phyloP scores from a whole-genome alignment of 2,888 invertebrate species.

The Buathra laborator region DNA sequence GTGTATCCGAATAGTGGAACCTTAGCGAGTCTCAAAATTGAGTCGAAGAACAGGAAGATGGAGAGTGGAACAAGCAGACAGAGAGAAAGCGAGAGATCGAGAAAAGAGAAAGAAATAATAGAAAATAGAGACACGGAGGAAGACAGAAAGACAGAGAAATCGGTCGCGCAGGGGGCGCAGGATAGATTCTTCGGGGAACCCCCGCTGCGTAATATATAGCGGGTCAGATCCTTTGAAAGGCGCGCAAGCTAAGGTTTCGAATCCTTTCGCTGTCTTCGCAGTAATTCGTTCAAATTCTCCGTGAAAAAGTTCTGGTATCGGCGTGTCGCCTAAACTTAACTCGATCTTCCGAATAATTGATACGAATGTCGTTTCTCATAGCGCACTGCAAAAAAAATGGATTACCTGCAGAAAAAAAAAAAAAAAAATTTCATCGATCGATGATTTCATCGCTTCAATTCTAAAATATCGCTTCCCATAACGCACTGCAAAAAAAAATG shows the following conservation, averaged over 20 bases:
- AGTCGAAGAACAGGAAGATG: conserved; percentile 53
- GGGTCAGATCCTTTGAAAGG: conserved; percentile 82
- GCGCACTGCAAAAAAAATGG: no score
- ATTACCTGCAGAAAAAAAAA: no score
- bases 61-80: conserved; percentile 43
- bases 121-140: conserved; percentile 59
- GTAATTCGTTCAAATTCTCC: conserved; percentile 70
- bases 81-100: conserved; percentile 25
- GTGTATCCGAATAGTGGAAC: conserved; percentile 34
- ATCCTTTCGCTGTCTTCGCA: conserved; percentile 78
- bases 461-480: no score
- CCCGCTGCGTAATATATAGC: conserved; percentile 85
- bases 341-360: conserved; percentile 82
- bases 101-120: conserved; percentile 50
- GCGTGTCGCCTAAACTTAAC: conserved; percentile 73
- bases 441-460: no score
- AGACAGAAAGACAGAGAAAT: conserved; percentile 60
- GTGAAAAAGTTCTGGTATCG: conserved; percentile 36
- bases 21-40: conserved; percentile 38
- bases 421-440: no score
- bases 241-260: conserved; percentile 70
- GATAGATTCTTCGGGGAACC: conserved; percentile 74
- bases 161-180: conserved; percentile 54
- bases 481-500: no score
- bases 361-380: conserved; percentile 82